phyloP scores from a whole-genome alignment of 2,888 invertebrate genomes.

The Ctenicera cuprea region DNA sequence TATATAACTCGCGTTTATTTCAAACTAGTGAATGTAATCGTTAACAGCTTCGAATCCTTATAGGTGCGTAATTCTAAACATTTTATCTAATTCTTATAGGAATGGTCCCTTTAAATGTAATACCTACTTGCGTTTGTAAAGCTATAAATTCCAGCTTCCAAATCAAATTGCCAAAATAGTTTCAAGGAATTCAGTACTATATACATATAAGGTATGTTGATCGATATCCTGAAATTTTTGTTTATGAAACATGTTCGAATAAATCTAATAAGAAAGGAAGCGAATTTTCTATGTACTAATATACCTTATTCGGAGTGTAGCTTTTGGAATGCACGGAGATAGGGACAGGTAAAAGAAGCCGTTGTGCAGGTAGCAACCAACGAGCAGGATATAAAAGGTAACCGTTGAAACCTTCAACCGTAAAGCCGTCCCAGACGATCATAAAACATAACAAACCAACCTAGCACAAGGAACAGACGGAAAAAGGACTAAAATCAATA shows the following conservation, averaged over 20 bases:
- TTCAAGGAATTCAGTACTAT: no score
- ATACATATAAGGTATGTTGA: no score
- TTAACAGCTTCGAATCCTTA: not conserved
- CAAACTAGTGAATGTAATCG: constrained; percentile 7
- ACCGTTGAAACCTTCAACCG: constrained; percentile 55
- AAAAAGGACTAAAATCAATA: constrained; percentile 62
- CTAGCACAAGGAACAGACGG: constrained; percentile 57
- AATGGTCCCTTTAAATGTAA: no score
- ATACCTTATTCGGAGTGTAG: not conserved
- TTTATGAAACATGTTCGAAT: no score
- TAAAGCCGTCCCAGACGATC: constrained; percentile 46
- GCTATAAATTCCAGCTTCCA: no score
- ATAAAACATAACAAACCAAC: constrained; percentile 54
- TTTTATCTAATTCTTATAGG: not conserved
- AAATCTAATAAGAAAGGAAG: not conserved
- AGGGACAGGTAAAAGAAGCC: constrained; percentile 50
- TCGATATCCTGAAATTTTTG: no score
- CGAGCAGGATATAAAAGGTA: constrained; percentile 54
- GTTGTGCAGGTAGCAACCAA: constrained; percentile 53
- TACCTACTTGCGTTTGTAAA: no score
- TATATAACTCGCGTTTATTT: constrained; percentile 26
- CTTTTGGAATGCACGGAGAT: constrained; percentile 17
- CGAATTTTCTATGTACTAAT: not conserved
- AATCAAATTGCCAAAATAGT: no score
- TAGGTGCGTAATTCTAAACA: constrained; percentile 4